A percentile compares a stretch with the other conserved stretches of the same genome.
These are phyloP conservation scores for Cydia amplana DNA, from an alignment of 1,140 invertebrate species.

Conservation along the genomic window DNA sequence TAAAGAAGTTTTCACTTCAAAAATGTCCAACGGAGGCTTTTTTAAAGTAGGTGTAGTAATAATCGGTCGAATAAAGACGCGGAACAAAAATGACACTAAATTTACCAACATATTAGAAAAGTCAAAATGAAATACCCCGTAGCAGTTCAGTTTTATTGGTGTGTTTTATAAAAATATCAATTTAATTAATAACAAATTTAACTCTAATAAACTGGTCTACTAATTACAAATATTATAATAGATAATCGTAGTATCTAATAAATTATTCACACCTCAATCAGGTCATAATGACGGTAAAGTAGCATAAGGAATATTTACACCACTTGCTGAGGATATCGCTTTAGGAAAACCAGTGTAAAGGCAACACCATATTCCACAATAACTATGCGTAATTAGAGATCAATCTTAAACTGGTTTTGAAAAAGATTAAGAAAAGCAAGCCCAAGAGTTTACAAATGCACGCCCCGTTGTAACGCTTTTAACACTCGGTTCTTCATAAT, in stretches of 20 bases:
- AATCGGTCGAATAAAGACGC: too few relatives aligned
- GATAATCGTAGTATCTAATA: neutral
- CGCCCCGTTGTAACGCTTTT: neutral
- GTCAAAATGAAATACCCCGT: too few relatives aligned
- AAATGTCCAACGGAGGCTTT: too few relatives aligned
- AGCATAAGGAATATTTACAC: neutral
- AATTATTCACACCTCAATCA: constrained; percentile 8
- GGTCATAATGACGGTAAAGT: neutral
- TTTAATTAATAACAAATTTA: neutral
- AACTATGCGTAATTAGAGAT: neutral
- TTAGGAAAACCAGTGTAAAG: neutral
- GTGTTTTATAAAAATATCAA: neutral
- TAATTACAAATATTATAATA: neutral
- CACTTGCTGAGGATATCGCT: neutral
- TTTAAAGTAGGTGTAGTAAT: too few relatives aligned
- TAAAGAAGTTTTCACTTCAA: too few relatives aligned
- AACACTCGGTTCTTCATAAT: constrained; percentile 3
- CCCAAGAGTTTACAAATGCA: neutral
- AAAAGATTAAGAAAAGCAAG: neutral
- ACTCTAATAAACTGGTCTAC: neutral
- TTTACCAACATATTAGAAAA: too few relatives aligned
- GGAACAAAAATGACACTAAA: too few relatives aligned
- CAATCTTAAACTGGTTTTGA: neutral
- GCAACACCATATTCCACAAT: neutral
- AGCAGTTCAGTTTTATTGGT: neutral